Evolutionary conservation across 2,888 invertebrate species (phyloP), one percentile per base, ranked within the genome.

Genomic region (Meloe dianella): DNA sequence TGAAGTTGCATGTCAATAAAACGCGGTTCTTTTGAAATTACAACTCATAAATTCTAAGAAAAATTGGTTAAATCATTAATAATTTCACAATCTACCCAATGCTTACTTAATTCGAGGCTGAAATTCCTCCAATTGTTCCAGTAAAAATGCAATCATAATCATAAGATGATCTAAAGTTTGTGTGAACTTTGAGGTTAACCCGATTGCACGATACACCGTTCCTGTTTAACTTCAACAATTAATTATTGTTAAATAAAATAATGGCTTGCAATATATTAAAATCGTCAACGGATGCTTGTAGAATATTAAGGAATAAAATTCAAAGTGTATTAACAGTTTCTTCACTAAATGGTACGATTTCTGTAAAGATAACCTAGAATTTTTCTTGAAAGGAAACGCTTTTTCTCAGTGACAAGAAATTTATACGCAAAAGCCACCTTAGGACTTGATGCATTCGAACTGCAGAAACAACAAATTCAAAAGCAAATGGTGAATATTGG

Each of bases 381-480:
- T 59, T 10, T 2, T 14, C 59, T 20, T 2, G 17, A 8, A 30
- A 30, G 2, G 4, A 24, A 12, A 9, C 22, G 3, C 24, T 56
- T 57, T 63, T 20, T 75, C 73, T 57, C 66, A 78, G 78, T 66
- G 58, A 67, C 72, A 14, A 80, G 87, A 56, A 79, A 83, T 41
- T 79, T 92, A 0, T 92, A 88, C 79, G 82, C 89, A 0, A 85
- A 86, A 60, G 72, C 85, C 35, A 84, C 89, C 0, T 77, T 93
- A 60, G 92, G 92, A 0, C 76, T 93, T 1, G 89, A 89, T 77
- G 84, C 83, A 1, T 93, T 89, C 79, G 78, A 86, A 35, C 80
- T 83, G 54, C 79, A 86, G 27, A 85, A 90, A 69, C 86, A 87
- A 54, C 85, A 83, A 71, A 83, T 86, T 0, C 86, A 86, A 60